These are phyloP conservation scores for Ptychoptera albimana DNA, from an alignment of 2,888 invertebrate genomes.

Conservation along the genomic window DNA sequence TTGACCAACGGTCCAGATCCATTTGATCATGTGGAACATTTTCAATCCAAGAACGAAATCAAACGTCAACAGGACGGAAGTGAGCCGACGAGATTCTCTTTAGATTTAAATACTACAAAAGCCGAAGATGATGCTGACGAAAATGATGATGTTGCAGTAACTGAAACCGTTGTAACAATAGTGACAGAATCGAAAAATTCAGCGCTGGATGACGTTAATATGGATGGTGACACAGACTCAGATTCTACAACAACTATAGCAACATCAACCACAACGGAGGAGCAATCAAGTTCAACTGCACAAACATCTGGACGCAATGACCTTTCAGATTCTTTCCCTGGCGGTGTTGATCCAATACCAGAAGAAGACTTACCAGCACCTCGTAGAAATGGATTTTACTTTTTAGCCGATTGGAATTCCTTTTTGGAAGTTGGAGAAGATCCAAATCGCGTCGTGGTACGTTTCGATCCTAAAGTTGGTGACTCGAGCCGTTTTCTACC, in stretches of 20 bases:
- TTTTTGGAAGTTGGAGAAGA: constrained; percentile 71
- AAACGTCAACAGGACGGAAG: constrained; percentile 30
- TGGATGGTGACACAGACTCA: neutral
- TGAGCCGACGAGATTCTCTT: constrained; percentile 19
- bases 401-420: constrained; percentile 73
- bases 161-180: neutral
- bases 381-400: constrained; percentile 63
- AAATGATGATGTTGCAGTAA: constrained; percentile 5
- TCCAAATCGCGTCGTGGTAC: constrained; percentile 57
- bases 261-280: constrained; percentile 20
- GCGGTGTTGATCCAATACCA: constrained; percentile 38
- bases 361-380: constrained; percentile 48
- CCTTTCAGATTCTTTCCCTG: constrained; percentile 64
- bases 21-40: constrained; percentile 20
- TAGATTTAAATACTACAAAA: constrained; percentile 13
- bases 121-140: constrained; percentile 7
- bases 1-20: constrained; percentile 29
- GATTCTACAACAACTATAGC: constrained; percentile 10
- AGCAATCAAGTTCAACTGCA: constrained; percentile 17
- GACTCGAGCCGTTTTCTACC: constrained; percentile 63
- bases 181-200: neutral
- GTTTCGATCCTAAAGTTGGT: constrained; percentile 65
- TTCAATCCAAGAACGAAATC: constrained; percentile 32
- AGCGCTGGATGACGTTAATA: neutral
- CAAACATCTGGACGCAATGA: constrained; percentile 30